These are phyloP conservation scores for Melanotaenia nigrans DNA, from an alignment of 2,797 vertebrate species.

Conservation along the genomic window DNA sequence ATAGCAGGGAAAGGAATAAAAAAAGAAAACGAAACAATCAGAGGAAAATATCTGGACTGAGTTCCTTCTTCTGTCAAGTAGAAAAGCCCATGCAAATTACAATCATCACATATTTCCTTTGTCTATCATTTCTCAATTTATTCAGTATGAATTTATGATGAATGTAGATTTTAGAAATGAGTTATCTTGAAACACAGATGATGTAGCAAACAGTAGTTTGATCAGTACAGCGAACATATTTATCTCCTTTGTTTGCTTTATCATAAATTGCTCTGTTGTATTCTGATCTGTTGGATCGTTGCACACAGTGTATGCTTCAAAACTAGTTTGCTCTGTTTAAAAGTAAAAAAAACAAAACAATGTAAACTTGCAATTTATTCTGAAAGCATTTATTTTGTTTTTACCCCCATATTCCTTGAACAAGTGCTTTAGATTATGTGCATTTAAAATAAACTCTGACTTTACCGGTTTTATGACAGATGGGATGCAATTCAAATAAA, in stretches of 20 bases:
- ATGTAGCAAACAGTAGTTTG: not conserved
- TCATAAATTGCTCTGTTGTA: slow-evolving; percentile 1
- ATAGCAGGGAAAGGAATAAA: slow-evolving; percentile 12
- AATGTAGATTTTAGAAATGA: slow-evolving; percentile 11
- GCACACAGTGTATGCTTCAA: slow-evolving; percentile 2
- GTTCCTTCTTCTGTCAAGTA: slow-evolving; percentile 9
- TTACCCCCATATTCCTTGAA: slow-evolving; percentile 17
- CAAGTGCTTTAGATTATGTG: slow-evolving; percentile 8
- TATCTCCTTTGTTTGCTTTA: slow-evolving; percentile 12
- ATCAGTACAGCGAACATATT: not conserved
- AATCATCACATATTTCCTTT: slow-evolving; percentile 15
- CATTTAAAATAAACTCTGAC: slow-evolving; percentile 34
- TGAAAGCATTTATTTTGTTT: slow-evolving; percentile 23
- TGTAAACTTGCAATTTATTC: not conserved
- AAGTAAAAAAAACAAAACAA: not conserved
- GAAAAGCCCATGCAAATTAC: slow-evolving; percentile 17
- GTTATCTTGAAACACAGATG: slow-evolving; percentile 4
- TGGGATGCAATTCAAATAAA: slow-evolving; percentile 17
- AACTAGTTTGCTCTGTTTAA: not conserved
- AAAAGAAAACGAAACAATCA: not conserved
- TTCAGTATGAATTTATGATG: not conserved
- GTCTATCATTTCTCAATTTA: slow-evolving; percentile 10
- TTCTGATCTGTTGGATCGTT: not conserved
- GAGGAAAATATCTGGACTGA: slow-evolving; percentile 14
- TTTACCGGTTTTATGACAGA: slow-evolving; percentile 37